Evolutionary conservation across 2,797 vertebrate genomes (phyloP).

Genomic region (Microctenopoma lineatum): DNA sequence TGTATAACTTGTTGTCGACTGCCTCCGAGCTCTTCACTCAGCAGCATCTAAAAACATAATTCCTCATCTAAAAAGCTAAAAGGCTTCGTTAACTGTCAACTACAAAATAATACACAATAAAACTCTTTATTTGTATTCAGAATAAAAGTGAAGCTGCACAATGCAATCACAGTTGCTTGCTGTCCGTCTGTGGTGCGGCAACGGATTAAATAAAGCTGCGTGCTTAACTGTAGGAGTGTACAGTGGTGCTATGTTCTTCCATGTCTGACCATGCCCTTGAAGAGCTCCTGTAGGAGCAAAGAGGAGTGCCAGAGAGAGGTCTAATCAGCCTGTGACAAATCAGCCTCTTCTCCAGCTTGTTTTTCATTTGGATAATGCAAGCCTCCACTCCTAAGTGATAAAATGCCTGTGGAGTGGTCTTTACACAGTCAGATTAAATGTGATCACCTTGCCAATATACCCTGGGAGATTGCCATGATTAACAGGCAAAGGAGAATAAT

Average conservation of each 20-base stretch:
- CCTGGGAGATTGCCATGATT: conserved; percentile 77
- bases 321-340: conserved; percentile 81
- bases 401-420: conserved; percentile 72
- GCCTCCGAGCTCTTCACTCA: conserved; percentile 39
- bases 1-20: conserved; percentile 44
- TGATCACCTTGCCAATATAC: conserved; percentile 77
- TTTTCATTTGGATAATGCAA: conserved; percentile 82
- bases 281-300: conserved; percentile 48
- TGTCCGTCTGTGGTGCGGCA: conserved; percentile 5
- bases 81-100: conserved; percentile 7
- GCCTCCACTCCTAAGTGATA: conserved; percentile 75
- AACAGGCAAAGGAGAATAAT: conserved; percentile 80
- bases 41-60: conserved; percentile 36
- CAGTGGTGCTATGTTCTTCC: conserved; percentile 8
- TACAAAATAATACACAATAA: conserved; percentile 13
- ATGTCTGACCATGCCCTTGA: conserved; percentile 66
- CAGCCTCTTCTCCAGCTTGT: conserved; percentile 71
- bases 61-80: conserved; percentile 31
- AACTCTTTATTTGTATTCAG: background rate
- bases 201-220: conserved; percentile 10
- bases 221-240: conserved; percentile 28
- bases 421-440: conserved; percentile 78
- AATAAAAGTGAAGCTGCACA: conserved; percentile 16
- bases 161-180: background rate
- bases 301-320: conserved; percentile 48